Evolutionary conservation across 2,797 vertebrate species (phyloP).

Genomic region (Gallinago nigripennis): DNA sequence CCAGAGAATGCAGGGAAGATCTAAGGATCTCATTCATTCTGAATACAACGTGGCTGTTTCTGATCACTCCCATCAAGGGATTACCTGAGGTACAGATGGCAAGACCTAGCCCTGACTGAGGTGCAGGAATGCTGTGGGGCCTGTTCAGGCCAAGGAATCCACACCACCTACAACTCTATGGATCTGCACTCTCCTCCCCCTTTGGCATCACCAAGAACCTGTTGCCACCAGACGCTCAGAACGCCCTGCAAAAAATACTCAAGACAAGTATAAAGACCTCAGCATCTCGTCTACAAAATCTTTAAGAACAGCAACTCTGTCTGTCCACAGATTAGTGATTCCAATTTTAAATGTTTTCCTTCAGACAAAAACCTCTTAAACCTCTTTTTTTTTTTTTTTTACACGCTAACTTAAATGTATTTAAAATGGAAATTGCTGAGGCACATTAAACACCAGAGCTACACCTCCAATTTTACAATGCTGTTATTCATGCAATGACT

Average conservation of each 20-base stretch:
- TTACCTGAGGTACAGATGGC: neutral
- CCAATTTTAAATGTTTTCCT: neutral
- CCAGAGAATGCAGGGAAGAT: accelerated
- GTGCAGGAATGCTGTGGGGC: neutral
- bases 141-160: neutral
- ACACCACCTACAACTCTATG: too few species aligned
- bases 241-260: neutral
- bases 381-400: neutral
- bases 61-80: too few species aligned
- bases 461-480: neutral
- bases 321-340: neutral
- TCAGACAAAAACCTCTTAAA: neutral
- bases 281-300: neutral
- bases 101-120: neutral
- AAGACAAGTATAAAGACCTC: neutral
- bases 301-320: neutral
- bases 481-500: neutral
- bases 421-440: neutral
- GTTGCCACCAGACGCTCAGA: neutral
- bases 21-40: neutral
- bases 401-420: neutral
- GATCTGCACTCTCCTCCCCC: neutral
- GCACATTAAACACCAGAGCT: neutral
- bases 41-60: neutral
- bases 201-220: neutral